A percentile compares a stretch with the other conserved stretches of the same genome.
Conservation (phyloP, 2,113 vertebrate species). For the Melanerpes aurifrons region DNA sequence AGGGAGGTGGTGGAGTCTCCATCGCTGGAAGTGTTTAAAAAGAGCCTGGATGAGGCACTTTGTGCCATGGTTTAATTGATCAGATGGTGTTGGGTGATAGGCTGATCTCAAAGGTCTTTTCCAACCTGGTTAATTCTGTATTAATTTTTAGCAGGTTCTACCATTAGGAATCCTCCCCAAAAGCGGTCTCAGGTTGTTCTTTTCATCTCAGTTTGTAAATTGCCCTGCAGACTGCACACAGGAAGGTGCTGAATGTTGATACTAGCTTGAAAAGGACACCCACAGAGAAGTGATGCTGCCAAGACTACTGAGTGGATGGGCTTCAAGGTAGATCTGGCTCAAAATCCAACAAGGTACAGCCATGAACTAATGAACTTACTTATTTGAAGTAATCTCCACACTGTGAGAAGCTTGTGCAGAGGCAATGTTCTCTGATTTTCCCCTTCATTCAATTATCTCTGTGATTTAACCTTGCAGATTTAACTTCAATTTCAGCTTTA, state of each 20-base stretch:
- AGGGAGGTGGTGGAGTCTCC: too few relatives aligned
- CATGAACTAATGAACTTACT: background rate
- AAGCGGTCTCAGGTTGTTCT: background rate
- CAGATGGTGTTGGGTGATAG: too few relatives aligned
- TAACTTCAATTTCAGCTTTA: background rate
- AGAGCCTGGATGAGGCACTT: too few relatives aligned
- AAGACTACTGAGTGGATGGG: background rate
- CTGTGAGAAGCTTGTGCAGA: background rate
- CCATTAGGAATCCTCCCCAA: background rate
- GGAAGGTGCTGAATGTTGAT: background rate
- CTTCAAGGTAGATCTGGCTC: background rate
- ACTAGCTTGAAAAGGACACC: background rate
- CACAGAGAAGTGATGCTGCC: background rate
- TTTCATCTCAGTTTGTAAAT: background rate
- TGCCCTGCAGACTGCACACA: background rate
- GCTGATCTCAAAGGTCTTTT: too few relatives aligned
- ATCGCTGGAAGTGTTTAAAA: too few relatives aligned
- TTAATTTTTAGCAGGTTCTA: background rate
- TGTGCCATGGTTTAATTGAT: too few relatives aligned
- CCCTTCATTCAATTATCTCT: background rate
- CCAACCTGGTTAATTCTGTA: too few relatives aligned
- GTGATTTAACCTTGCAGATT: background rate
- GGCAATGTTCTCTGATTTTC: background rate
- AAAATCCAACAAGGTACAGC: background rate
- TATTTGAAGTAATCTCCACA: background rate